These are phyloP conservation scores for Gymnogyps californianus DNA, from an alignment of 2,113 vertebrate genomes.

Conservation along the genomic window DNA sequence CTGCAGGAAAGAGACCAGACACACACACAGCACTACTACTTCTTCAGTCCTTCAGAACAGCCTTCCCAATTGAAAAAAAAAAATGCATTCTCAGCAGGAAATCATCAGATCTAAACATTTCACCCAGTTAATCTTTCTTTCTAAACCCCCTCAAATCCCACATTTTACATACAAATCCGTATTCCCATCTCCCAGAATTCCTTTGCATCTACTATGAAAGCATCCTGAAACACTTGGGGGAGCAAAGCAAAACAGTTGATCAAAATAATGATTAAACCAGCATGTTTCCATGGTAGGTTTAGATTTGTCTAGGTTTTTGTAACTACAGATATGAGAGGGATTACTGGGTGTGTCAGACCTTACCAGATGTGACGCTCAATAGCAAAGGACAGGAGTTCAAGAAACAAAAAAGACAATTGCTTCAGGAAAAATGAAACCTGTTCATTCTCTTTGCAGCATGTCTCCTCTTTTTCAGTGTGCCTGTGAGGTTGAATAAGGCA, in stretches of 20 bases:
- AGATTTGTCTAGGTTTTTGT: not conserved
- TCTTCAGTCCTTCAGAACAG: not conserved
- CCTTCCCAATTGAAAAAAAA: not conserved
- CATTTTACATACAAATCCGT: not conserved
- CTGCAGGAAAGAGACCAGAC: not conserved
- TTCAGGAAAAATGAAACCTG: not conserved
- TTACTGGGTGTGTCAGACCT: not conserved
- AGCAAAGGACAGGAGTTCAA: not conserved
- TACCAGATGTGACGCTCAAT: not conserved
- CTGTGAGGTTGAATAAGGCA: not conserved
- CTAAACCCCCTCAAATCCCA: not conserved
- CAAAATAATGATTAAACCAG: not conserved
- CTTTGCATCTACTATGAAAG: not conserved
- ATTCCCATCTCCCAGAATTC: not conserved
- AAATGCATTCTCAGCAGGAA: not conserved
- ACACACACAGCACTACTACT: not conserved
- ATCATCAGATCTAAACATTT: not conserved
- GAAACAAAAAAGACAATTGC: not conserved
- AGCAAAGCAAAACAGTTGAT: not conserved
- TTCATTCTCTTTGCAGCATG: not conserved
- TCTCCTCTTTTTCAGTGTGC: not conserved
- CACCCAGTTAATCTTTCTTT: not conserved
- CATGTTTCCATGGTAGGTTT: not conserved
- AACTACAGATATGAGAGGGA: not conserved
- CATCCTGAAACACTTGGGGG: not conserved